These are phyloP conservation scores for Catocala sponsa DNA, from an alignment of 2,888 invertebrate species.

Conservation along the genomic window DNA sequence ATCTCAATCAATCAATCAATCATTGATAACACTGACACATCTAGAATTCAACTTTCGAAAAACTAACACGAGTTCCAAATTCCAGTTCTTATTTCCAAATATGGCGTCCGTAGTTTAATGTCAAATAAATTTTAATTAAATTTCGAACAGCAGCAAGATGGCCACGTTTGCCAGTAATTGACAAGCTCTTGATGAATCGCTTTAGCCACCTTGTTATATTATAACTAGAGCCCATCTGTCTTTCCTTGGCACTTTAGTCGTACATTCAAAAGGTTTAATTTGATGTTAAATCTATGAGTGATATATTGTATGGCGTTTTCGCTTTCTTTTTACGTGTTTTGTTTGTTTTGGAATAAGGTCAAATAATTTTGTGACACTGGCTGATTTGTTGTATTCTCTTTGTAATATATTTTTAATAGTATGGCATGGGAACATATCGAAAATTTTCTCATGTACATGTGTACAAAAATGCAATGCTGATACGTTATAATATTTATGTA, in stretches of 20 bases:
- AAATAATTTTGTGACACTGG: constrained; percentile 20
- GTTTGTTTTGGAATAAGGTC: constrained; percentile 29
- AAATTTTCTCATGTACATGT: too few species aligned
- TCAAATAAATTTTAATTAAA: constrained; percentile 87
- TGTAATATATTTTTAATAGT: too few species aligned
- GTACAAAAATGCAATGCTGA: too few species aligned
- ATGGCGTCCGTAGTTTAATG: constrained; percentile 51
- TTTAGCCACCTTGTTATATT: constrained; percentile 81
- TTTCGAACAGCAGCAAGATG: constrained; percentile 69
- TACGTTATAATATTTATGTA: too few species aligned
- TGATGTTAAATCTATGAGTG: constrained; percentile 71
- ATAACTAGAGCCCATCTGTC: constrained; percentile 78
- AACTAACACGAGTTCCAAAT: constrained; percentile 44
- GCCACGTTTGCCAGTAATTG: constrained; percentile 79
- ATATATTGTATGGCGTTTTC: constrained; percentile 70
- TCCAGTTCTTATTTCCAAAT: constrained; percentile 48
- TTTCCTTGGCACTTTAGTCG: constrained; percentile 65
- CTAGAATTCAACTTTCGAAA: constrained; percentile 55
- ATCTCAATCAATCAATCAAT: constrained; percentile 53
- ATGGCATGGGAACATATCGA: too few species aligned
- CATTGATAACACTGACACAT: constrained; percentile 56
- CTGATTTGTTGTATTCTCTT: not conserved
- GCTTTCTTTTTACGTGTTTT: constrained; percentile 56
- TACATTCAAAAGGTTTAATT: constrained; percentile 71
- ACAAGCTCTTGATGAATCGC: constrained; percentile 85